Evolutionary conservation across 2,888 invertebrate species (phyloP), one percentile per base, ranked within the genome.

Genomic region (Adelognathus sp.): DNA sequence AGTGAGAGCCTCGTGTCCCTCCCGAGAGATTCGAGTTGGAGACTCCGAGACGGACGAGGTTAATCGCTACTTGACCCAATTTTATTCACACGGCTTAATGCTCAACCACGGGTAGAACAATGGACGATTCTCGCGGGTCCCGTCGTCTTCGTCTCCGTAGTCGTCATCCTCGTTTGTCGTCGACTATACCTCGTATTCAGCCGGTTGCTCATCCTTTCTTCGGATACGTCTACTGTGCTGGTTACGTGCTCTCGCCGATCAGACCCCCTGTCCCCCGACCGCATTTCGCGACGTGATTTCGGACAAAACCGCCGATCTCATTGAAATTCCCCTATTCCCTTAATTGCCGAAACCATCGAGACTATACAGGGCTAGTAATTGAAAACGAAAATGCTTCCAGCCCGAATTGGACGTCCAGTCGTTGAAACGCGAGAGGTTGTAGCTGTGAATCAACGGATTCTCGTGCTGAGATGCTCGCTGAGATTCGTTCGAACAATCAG

Each of bases 1-100:
- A n/a, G n/a, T n/a, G n/a, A 39, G 46, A 46, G 39, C 60, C 24
- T 60, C 39, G 79, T 81, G 69, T 66, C 54, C 52, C 27, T 7
- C 41, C 36, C 60, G 52, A 69, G 70, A 76, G 76, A 58, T 80
- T 79, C 76, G 70, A n/a, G n/a, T n/a, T 46, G 52, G 50, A 61
- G 64, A 39, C 63, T 67, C 52, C 75, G 78, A 76, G 83, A 66
- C 83, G 83, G 86, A 88, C 83, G 88, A 86, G 90, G 90, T 90
- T 90, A 90, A 90, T 90, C 88, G 87, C 87, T 87, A 88, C 87
- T 90, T 90, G 89, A 90, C 90, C 90, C 83, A 90, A 90, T 90
- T 90, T 89, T 85, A 86, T 87, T 85, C 86, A 86, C 85, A 85
- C 86, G 87, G 86, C 86, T 87, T 88, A 85, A 87, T 87, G 88